Base-by-base conservation (phyloP, 2,797 vertebrate genomes). In the Cygnus olor region DNA sequence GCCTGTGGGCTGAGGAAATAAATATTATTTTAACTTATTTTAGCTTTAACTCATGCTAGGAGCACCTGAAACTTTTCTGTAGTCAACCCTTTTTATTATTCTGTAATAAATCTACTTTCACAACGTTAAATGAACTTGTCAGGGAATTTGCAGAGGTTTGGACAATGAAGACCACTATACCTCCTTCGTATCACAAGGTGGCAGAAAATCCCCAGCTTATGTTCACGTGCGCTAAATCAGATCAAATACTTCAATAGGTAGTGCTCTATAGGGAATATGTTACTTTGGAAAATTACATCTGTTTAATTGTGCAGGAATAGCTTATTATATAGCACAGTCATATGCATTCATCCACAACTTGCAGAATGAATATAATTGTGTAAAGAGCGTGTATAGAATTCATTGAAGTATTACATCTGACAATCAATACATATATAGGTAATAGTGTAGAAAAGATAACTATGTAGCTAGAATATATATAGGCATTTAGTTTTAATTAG, bases 101-200 rank as follows among this genome's bases (percentile, higher is more conserved):
- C n/a, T 64, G 11, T 53, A 34, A 32, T 58, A 70, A 69, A 66
- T 17, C 14, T 1, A 5, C 38, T 88, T 47, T 85, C 20, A 5
- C 32, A 53, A 14, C 3, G 4, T 32, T 51, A 34, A 49, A 38
- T 63, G 72, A 45, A 14, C 11, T 51, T 87, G 38, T 24, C 32
- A 22, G 54, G 54, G 32, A 70, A 24, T 45, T 88, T 53, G 63
- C 36, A 18, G 85, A 22, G 66, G 54, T 47, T 45, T 22, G 18
- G 36, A 2, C 30, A 7, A 0, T 15, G 47, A 24, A n/a, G 78
- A 54, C 15, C 11, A 96, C 78, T 93, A 24, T 96, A 56, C 82
- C 83, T 70, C 25, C 80, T 45, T 80, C 78, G 27, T 15, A 80
- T 95, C 96, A 93, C 96, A 95, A 30, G 96, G 93, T 96, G 96